phyloP scores from a whole-genome alignment of 2,888 invertebrate species.

The Coelogynopora nodosa region DNA sequence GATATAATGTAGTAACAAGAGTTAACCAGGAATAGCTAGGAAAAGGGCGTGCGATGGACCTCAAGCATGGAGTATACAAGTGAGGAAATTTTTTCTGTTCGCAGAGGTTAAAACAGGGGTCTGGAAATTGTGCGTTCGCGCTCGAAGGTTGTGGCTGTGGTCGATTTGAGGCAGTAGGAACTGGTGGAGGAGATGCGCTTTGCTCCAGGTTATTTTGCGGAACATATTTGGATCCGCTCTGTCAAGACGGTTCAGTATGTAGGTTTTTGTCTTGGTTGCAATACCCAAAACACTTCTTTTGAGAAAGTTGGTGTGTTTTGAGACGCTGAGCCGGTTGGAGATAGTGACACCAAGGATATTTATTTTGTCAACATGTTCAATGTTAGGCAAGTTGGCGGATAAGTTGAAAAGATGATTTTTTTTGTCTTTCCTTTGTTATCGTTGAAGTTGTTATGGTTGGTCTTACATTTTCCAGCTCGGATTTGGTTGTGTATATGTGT shows the following conservation, averaged over 20 bases:
- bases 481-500: neutral
- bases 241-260: neutral
- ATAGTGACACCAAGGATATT: constrained; percentile 25
- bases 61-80: neutral
- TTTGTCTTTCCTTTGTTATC: neutral
- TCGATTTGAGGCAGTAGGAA: neutral
- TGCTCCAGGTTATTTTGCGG: neutral
- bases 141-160: neutral
- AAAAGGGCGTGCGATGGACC: neutral
- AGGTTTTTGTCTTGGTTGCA: too few relatives aligned
- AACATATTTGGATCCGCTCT: neutral
- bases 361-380: constrained; percentile 8
- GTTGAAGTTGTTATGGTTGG: neutral
- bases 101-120: neutral
- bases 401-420: constrained; percentile 26
- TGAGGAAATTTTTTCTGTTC: neutral
- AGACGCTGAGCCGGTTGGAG: neutral
- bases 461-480: constrained; percentile 26
- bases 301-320: constrained; percentile 15
- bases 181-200: constrained; percentile 23
- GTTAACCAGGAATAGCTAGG: neutral
- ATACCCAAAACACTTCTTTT: too few relatives aligned
- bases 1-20: neutral
- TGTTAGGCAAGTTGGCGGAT: neutral
- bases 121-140: neutral